A percentile compares a stretch with the other conserved stretches of the same genome.
phyloP scores from a whole-genome alignment of 2,797 vertebrate genomes.

The Pyrocephalus nanus region DNA sequence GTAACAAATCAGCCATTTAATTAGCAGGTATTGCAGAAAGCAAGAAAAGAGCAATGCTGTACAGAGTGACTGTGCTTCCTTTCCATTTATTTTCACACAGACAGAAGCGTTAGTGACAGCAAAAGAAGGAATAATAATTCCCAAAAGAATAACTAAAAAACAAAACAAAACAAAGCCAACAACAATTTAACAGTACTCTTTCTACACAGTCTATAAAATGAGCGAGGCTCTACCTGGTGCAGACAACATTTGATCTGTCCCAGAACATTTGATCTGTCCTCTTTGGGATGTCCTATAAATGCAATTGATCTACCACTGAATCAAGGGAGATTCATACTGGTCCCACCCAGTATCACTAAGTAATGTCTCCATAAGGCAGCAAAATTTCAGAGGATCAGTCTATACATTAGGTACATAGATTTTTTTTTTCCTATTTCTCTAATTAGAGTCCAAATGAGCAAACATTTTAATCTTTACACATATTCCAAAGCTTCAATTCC shows the following conservation, averaged over 20 bases:
- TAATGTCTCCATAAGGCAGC: not conserved
- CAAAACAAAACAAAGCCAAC: not conserved
- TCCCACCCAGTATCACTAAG: not conserved
- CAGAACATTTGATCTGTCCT: not conserved
- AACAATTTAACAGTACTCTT: not conserved
- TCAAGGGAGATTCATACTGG: not conserved
- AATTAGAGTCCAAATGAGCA: not conserved
- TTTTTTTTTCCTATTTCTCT: not conserved
- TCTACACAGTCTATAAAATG: not conserved
- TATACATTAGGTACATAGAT: not conserved
- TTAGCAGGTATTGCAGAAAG: slow-evolving; percentile 4
- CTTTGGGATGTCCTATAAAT: not conserved
- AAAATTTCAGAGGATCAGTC: not conserved
- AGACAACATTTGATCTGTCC: not conserved
- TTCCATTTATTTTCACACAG: not conserved
- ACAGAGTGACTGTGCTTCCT: not conserved
- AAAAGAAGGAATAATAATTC: not conserved
- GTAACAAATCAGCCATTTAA: slow-evolving; percentile 11
- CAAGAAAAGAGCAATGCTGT: not conserved
- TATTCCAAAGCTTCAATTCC: not conserved
- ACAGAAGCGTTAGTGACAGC: not conserved
- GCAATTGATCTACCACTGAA: not conserved
- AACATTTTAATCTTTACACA: not conserved
- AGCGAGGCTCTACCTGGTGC: not conserved
- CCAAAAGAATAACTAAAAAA: not conserved